Percentiles rank a stretch among this genome's conserved stretches.
Evolutionary conservation across 1,140 invertebrate species (phyloP).

Genomic region (Drosophila murphyi): DNA sequence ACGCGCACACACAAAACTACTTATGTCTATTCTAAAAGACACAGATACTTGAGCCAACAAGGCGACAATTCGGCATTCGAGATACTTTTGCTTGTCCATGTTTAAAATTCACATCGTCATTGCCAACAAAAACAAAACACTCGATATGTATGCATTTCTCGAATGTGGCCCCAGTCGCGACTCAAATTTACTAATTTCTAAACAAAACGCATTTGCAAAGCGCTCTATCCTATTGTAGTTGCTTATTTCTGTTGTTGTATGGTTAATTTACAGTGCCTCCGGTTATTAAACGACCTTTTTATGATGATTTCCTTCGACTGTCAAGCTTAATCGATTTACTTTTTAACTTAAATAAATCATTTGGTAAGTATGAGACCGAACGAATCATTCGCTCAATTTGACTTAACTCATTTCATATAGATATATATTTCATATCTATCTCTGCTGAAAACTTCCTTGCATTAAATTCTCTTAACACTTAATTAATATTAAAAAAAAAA

Average conservation of each 20-base stretch:
- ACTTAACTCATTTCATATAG: too few species aligned
- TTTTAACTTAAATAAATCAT: too few species aligned
- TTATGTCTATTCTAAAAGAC: conserved; percentile 17
- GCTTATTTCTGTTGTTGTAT: neutral
- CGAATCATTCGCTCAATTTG: too few species aligned
- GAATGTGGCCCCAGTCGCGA: neutral
- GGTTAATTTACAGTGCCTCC: neutral
- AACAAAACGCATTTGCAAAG: conserved; percentile 51
- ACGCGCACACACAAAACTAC: neutral
- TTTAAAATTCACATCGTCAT: conserved; percentile 69
- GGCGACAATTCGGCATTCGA: conserved; percentile 16
- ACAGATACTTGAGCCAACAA: conserved; percentile 2
- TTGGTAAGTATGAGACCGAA: too few species aligned
- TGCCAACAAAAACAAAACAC: conserved; percentile 28
- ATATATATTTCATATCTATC: too few species aligned
- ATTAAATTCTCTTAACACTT: neutral
- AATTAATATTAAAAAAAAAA: neutral
- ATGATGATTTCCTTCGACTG: neutral
- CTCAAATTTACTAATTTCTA: conserved; percentile 59
- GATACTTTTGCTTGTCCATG: conserved; percentile 13
- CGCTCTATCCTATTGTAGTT: neutral
- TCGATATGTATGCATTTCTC: conserved; percentile 60
- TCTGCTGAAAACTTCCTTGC: too few species aligned
- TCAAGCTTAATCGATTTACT: neutral
- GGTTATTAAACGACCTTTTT: conserved; percentile 25